Conservation (phyloP, 2,113 vertebrate genomes). For the Channa maculata region DNA sequence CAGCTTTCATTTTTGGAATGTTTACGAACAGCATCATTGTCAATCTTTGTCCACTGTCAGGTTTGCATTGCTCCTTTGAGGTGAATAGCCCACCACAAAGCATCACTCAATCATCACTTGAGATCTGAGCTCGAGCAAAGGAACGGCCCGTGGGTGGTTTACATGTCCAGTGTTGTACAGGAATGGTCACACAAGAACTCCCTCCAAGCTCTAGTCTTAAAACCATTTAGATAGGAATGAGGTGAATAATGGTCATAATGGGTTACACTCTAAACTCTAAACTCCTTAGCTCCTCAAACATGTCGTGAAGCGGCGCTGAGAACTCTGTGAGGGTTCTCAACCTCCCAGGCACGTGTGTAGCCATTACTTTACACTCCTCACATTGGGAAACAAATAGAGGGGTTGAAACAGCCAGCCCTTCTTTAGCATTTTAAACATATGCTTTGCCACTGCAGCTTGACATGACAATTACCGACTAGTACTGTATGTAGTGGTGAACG, state of each 20-base stretch:
- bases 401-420: conserved; percentile 36
- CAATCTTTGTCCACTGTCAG: conserved; percentile 25
- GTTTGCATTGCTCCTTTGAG: conserved; percentile 2
- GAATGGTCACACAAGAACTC: conserved; percentile 32
- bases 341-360: conserved; percentile 35
- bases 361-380: conserved; percentile 29
- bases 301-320: conserved; percentile 15
- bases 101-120: conserved; percentile 32
- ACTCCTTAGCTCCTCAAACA: conserved; percentile 20
- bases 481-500: no score
- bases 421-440: conserved; percentile 45
- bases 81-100: conserved; percentile 37
- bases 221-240: conserved; percentile 56
- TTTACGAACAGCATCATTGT: conserved; percentile 24
- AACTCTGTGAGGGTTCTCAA: conserved; percentile 22
- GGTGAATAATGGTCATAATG: conserved; percentile 47
- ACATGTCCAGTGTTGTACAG: conserved; percentile 32
- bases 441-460: conserved; percentile 45
- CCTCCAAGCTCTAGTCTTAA: conserved; percentile 33
- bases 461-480: conserved; percentile 42
- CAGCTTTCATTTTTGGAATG: conserved; percentile 32
- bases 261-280: conserved; percentile 24
- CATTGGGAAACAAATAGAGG: conserved; percentile 48
- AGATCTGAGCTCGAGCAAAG: conserved; percentile 35
- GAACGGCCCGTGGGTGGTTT: conserved; percentile 35